Evolutionary conservation across 2,888 invertebrate species (phyloP), one percentile per base, ranked within the genome.

Genomic region (Stenolophus ochropezus): DNA sequence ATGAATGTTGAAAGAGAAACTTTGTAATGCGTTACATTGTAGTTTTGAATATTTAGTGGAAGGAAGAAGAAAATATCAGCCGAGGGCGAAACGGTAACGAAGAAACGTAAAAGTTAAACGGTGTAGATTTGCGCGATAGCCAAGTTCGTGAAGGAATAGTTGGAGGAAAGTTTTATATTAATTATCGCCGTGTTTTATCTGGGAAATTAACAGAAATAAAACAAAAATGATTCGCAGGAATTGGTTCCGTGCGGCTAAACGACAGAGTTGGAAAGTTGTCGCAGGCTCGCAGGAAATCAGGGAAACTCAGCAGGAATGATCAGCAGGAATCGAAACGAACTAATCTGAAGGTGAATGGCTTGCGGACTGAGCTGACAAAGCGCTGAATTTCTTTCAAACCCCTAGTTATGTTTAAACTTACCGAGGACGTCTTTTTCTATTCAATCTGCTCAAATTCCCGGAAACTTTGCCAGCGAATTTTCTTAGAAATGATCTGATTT

Each of bases 271-370:
- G 27, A 27, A 69, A 69, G 65, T 69, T 69, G 65, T 16, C 16
- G 65, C 33, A 33, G 27, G 65, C 18, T 16, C 56, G 65, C 21
- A 56, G 56, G 56, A 56, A 56, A 51, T 14, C 51, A 51, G 18
- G 51, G 20, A 56, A 61, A 18, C 33, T 69, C 65, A 33, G 65
- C 65, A 69, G 42, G 65, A 69, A 69, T 69, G 65, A 33, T 69
- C 33, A 33, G 33, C 14, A 79, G 25, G 69, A 79, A 65, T 79
- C 79, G 65, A 69, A 79, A 79, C 33, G 79, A 79, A 79, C 79
- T 69, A 65, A 79, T 77, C 77, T 77, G 76, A 71, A 65, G 69
- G 65, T 79, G 69, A 79, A 79, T 79, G 65, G 79, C 69, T 53
- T 65, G 49, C 18, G 20, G 20, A 69, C 42, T 18, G 42, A 47